These are phyloP conservation scores for Callipepla squamata DNA, from an alignment of 2,113 vertebrate genomes.

Conservation along the genomic window DNA sequence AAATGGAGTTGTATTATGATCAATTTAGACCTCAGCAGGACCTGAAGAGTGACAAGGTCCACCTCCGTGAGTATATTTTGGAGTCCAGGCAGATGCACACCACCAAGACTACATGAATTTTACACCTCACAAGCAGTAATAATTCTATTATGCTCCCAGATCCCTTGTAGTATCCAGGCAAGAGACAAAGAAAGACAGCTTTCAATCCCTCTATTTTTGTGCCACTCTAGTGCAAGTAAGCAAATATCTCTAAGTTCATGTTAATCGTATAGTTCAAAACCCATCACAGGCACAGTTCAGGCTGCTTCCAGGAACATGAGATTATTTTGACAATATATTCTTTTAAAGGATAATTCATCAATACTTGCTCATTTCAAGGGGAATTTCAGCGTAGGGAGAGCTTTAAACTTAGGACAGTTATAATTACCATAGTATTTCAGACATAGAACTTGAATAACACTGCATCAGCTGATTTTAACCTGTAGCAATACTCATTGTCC, in stretches of 20 bases:
- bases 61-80: fast-evolving
- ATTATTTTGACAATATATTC: conserved; percentile 45
- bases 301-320: background rate
- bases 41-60: background rate
- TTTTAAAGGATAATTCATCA: conserved; percentile 22
- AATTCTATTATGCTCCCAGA: background rate
- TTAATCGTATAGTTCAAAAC: conserved; percentile 11
- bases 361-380: conserved; percentile 15
- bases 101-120: background rate
- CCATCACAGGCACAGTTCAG: background rate
- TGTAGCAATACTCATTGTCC: background rate
- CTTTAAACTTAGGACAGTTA: background rate
- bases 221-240: background rate
- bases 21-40: background rate
- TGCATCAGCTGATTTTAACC: background rate
- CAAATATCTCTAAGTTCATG: background rate
- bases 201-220: background rate
- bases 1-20: background rate
- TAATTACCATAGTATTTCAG: background rate
- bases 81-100: fast-evolving
- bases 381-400: background rate
- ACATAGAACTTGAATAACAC: background rate
- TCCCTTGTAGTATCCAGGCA: background rate
- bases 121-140: background rate
- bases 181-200: background rate